Evolutionary conservation across 2,888 invertebrate genomes (phyloP).

Genomic region (Drosophila fulvimacula): DNA sequence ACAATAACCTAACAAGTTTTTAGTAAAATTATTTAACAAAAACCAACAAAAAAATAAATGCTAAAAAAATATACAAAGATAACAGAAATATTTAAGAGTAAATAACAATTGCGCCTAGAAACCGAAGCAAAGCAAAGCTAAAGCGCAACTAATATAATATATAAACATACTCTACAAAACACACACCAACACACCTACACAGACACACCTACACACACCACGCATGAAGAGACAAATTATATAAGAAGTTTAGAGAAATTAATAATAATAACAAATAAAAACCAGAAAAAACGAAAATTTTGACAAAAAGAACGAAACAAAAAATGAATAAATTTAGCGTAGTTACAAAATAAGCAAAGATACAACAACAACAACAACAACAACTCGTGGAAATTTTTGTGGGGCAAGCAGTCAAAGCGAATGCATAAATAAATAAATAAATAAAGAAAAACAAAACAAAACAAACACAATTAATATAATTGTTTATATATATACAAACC

Average conservation of each 20-base stretch:
- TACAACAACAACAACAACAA: conserved; percentile 47
- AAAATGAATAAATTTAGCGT: conserved; percentile 63
- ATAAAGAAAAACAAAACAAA: conserved; percentile 51
- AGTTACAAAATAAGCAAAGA: conserved; percentile 75
- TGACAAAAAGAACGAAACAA: conserved; percentile 45
- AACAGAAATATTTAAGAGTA: conserved; percentile 23
- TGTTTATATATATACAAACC: conserved; percentile 77
- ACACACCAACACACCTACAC: conserved; percentile 24
- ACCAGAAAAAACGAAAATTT: conserved; percentile 54
- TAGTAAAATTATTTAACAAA: conserved; percentile 49
- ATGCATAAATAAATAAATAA: conserved; percentile 39
- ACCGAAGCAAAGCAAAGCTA: conserved; percentile 66
- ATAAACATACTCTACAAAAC: conserved; percentile 22
- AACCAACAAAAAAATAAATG: conserved; percentile 36
- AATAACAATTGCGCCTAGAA: conserved; percentile 50
- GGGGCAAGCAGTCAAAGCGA: conserved; percentile 55
- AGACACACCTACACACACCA: conserved; percentile 48
- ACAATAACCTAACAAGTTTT: conserved; percentile 56
- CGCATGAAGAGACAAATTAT: conserved; percentile 80
- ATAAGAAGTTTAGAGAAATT: conserved; percentile 81
- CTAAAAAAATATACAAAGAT: conserved; percentile 44
- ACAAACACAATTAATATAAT: conserved; percentile 70
- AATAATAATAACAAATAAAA: conserved; percentile 61
- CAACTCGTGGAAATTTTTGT: conserved; percentile 55
- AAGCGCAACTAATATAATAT: conserved; percentile 59